Evolutionary conservation across 2,888 invertebrate genomes (phyloP).

Genomic region (Acronicta aceris): DNA sequence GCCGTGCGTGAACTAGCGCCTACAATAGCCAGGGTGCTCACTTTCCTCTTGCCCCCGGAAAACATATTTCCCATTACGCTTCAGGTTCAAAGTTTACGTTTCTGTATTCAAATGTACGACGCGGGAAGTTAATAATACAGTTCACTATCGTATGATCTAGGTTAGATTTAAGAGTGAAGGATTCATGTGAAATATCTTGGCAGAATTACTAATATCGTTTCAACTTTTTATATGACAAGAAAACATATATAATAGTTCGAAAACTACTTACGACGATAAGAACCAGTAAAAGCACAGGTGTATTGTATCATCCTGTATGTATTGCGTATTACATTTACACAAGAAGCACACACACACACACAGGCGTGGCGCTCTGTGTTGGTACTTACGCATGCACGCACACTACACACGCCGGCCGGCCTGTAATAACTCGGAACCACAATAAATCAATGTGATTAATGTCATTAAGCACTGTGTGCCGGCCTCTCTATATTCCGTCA

Average conservation of each 20-base stretch:
- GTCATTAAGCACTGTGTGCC: conserved; percentile 89
- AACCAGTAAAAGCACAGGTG: conserved; percentile 61
- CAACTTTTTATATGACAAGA: conserved; percentile 10
- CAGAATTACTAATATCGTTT: conserved; percentile 13
- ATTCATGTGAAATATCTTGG: too few species aligned
- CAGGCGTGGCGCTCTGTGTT: conserved; percentile 58
- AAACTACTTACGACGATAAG: conserved; percentile 12
- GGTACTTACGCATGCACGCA: conserved; percentile 72
- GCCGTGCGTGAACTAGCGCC: conserved; percentile 72
- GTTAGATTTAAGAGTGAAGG: not conserved
- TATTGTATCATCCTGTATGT: conserved; percentile 77
- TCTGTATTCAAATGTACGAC: conserved; percentile 1
- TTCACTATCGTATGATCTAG: conserved; percentile 6
- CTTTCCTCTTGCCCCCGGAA: conserved; percentile 19
- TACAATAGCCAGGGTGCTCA: conserved; percentile 76
- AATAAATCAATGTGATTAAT: conserved; percentile 90
- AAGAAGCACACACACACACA: conserved; percentile 78
- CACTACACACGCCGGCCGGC: conserved; percentile 77
- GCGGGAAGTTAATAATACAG: conserved; percentile 1
- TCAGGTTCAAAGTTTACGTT: conserved; percentile 13
- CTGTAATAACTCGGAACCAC: conserved; percentile 90
- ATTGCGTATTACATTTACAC: conserved; percentile 81
- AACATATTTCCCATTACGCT: conserved; percentile 28
- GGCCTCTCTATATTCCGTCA: conserved; percentile 90
- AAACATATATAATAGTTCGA: conserved; percentile 3